These are phyloP conservation scores for Osmerus eperlanus DNA, from an alignment of 2,113 vertebrate genomes.

Conservation along the genomic window DNA sequence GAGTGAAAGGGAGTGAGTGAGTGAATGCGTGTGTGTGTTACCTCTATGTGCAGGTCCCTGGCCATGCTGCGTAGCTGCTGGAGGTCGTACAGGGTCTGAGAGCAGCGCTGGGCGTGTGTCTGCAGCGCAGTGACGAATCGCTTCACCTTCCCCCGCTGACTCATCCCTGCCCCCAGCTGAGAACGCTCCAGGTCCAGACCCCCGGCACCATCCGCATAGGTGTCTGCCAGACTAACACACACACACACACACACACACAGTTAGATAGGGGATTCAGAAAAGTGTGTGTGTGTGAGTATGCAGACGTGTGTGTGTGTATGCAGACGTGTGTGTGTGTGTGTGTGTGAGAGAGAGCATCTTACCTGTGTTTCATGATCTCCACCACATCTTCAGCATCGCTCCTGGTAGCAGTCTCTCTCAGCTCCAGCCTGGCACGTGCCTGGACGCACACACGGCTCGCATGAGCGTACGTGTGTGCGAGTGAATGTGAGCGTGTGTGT, in stretches of 20 bases:
- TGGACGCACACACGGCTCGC: constrained; percentile 47
- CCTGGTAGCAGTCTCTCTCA: constrained; percentile 86
- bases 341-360: neutral
- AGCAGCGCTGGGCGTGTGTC: constrained; percentile 81
- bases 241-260: constrained; percentile 2
- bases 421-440: constrained; percentile 91
- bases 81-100: constrained; percentile 85
- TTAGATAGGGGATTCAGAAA: neutral
- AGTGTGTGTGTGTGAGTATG: neutral
- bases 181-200: constrained; percentile 94
- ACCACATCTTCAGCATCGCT: constrained; percentile 93
- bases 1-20: neutral
- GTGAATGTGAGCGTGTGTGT: neutral
- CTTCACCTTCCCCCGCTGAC: constrained; percentile 86
- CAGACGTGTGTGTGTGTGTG: neutral
- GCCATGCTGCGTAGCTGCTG: constrained; percentile 83
- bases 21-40: neutral
- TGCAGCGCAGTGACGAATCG: constrained; percentile 85
- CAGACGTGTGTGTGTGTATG: neutral
- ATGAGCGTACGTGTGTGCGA: neutral
- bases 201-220: constrained; percentile 92
- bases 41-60: constrained; percentile 32
- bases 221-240: constrained; percentile 83
- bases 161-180: constrained; percentile 96
- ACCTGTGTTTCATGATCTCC: constrained; percentile 99